Evolutionary conservation across 1,140 invertebrate species (phyloP).

Genomic region (fruit fly (Drosophila melanogaster)): DNA sequence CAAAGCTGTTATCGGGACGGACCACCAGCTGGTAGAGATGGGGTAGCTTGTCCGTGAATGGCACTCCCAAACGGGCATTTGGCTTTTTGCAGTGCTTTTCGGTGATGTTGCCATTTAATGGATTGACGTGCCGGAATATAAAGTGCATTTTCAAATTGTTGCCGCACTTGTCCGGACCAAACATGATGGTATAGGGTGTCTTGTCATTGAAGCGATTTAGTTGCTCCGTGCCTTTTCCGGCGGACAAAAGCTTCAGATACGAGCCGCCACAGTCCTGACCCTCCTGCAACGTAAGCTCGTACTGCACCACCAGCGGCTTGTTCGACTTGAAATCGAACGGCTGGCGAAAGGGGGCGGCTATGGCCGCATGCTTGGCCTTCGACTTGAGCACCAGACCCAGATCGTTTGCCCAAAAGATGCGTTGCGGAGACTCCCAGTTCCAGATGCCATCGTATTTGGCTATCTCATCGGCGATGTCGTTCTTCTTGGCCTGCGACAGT

Average conservation of each 20-base stretch:
- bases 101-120: slow-evolving; percentile 93
- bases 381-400: slow-evolving; percentile 95
- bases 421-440: slow-evolving; percentile 91
- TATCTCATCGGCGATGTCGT: slow-evolving; percentile 94
- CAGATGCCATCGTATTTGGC: slow-evolving; percentile 97
- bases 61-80: slow-evolving; percentile 92
- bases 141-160: slow-evolving; percentile 98
- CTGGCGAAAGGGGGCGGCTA: slow-evolving; percentile 91
- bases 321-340: slow-evolving; percentile 93
- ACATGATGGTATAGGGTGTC: slow-evolving; percentile 99
- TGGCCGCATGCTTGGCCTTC: slow-evolving; percentile 98
- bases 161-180: slow-evolving; percentile 99
- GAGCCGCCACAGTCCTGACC: slow-evolving; percentile 99
- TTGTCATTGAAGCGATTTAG: slow-evolving; percentile 95
- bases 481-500: slow-evolving; percentile 96
- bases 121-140: slow-evolving; percentile 98
- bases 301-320: slow-evolving; percentile 97
- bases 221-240: slow-evolving; percentile 88
- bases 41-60: slow-evolving; percentile 97
- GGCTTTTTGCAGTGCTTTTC: slow-evolving; percentile 97
- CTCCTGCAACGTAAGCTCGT: slow-evolving; percentile 94
- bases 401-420: slow-evolving; percentile 92
- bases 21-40: slow-evolving; percentile 97
- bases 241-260: slow-evolving; percentile 96
- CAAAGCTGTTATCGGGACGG: slow-evolving; percentile 94